Conservation (phyloP, 2,888 invertebrate species). For the Zhengitettix transpicula region DNA sequence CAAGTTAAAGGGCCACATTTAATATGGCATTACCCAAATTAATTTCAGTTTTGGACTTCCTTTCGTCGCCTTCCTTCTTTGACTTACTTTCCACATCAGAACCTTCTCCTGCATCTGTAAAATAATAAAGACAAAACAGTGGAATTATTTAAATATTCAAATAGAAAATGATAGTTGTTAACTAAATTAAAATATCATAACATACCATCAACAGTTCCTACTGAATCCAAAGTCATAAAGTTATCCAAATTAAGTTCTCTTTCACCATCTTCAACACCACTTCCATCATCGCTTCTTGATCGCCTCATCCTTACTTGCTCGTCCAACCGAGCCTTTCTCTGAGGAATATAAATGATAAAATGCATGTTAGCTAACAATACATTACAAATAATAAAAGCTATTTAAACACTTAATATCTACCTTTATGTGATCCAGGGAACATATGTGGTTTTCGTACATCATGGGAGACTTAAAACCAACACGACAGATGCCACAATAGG, state of each 20-base stretch:
- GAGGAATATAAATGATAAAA: slow-evolving; percentile 12
- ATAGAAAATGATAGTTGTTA: no score
- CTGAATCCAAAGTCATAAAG: slow-evolving; percentile 77
- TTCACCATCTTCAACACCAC: slow-evolving; percentile 27
- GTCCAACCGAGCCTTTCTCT: slow-evolving; percentile 39
- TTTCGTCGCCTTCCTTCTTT: slow-evolving; percentile 22
- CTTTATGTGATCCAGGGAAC: slow-evolving; percentile 65
- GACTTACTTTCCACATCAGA: slow-evolving; percentile 30
- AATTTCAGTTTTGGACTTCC: slow-evolving; percentile 37
- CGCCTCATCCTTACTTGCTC: slow-evolving; percentile 26
- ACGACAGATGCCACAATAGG: slow-evolving; percentile 61
- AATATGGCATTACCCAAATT: slow-evolving; percentile 33
- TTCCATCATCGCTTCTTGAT: slow-evolving; percentile 27
- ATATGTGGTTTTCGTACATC: slow-evolving; percentile 70
- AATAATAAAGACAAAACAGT: no score
- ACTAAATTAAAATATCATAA: slow-evolving; percentile 5
- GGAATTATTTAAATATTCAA: no score
- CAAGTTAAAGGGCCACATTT: no score
- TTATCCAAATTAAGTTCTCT: slow-evolving; percentile 65
- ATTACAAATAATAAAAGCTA: no score
- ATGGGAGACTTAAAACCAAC: slow-evolving; percentile 67
- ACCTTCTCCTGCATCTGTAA: slow-evolving; percentile 24
- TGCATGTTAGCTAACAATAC: not conserved
- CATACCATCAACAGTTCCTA: slow-evolving; percentile 66
- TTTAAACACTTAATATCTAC: slow-evolving; percentile 25